Evolutionary conservation across 2,113 vertebrate species (phyloP), one percentile per base, ranked within the genome.

Genomic region (Mesitornis unicolor): DNA sequence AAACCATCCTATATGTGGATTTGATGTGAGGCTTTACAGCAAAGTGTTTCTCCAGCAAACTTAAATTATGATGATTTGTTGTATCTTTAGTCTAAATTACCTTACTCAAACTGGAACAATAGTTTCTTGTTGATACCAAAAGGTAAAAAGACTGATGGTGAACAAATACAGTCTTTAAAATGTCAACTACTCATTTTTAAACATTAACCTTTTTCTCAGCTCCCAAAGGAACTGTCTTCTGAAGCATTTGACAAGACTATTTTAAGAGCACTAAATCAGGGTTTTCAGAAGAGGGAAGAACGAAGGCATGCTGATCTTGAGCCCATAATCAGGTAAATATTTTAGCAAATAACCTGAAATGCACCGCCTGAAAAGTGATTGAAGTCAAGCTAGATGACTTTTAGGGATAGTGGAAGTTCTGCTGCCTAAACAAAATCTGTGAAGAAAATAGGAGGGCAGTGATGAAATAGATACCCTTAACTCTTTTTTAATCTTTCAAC

Each of bases 211-310:
- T 95, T 91, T 92, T 89, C 60, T 85, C 83, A 99, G 99, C 99
- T 99, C 98, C 99, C 99, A 81, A 99, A 99, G 97, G 99, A 99
- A 95, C 97, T 99, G 68, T 99, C 98, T 92, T 98, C 98, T 40
- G 98, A 99, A 97, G 98, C 98, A 22, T 99, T 99, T 98, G 99
- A 99, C 97, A 99, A 98, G 97, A 98, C 98, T 92, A 99, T 99
- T 91, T 98, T 99, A 92, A 97, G 97, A 96, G 98, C 99, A 96
- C 98, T 99, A 97, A 99, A 98, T 97, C 99, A 99, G 93, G 98
- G 98, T 42, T 98, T 98, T 48, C 97, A 99, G 73, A 98, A 98
- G 91, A 98, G 97, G 70, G 98, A 99, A 92, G 98, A 98, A 95
- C 97, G 98, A 88, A 96, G 98, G 51, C 97, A 98, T 60, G 91